Evolutionary conservation across 1,140 invertebrate genomes (phyloP).

Genomic region (Hyles euphorbiae): DNA sequence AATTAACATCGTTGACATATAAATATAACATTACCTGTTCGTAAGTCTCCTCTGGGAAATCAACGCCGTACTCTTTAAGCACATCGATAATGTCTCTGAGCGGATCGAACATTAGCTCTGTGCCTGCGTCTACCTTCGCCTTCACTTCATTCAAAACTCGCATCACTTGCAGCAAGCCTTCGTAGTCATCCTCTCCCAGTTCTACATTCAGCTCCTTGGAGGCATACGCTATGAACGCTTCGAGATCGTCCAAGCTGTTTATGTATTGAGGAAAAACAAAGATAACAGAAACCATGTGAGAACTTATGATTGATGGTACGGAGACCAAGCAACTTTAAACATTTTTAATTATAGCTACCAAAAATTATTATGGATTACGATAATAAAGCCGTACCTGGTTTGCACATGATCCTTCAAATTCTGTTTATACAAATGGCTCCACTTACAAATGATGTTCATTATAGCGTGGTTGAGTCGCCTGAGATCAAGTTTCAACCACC

Average conservation of each 20-base stretch:
- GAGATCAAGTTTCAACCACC: conserved; percentile 84
- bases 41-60: conserved; percentile 80
- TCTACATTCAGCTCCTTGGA: conserved; percentile 75
- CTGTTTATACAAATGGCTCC: conserved; percentile 87
- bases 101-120: conserved; percentile 88
- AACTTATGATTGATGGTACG: no score
- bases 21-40: conserved; percentile 60
- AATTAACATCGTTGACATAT: neutral
- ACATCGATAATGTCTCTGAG: conserved; percentile 86
- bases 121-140: conserved; percentile 75
- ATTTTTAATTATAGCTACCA: no score
- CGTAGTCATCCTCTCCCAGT: conserved; percentile 80
- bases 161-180: conserved; percentile 78
- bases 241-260: conserved; percentile 73
- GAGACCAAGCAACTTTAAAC: no score
- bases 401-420: conserved; percentile 85
- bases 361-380: no score
- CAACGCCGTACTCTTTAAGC: conserved; percentile 83
- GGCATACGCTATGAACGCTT: conserved; percentile 78
- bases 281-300: no score
- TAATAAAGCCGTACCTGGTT: conserved; percentile 50
- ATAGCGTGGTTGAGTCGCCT: conserved; percentile 84
- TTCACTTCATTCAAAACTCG: conserved; percentile 78
- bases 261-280: no score
- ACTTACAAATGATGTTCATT: conserved; percentile 85